Evolutionary conservation across 2,113 vertebrate species (phyloP).

Genomic region (Cyphomyrus plagiostoma): DNA sequence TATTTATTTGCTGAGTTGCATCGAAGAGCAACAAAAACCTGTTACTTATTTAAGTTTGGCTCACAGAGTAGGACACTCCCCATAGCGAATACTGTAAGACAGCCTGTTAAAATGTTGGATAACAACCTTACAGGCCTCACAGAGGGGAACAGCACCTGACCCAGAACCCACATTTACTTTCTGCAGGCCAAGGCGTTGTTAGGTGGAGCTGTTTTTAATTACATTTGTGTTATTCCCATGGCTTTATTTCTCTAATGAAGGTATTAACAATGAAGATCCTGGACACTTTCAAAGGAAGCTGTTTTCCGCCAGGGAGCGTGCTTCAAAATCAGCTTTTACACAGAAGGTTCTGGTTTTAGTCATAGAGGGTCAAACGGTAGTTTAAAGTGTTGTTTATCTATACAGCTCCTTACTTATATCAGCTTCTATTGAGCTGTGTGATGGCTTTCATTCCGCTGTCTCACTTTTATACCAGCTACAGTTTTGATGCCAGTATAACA

Average conservation of each 20-base stretch:
- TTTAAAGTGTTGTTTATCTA: not conserved
- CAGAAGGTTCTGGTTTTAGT: not conserved
- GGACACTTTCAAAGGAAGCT: not conserved
- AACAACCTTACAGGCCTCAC: not conserved
- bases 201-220: not conserved
- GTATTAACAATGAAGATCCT: not conserved
- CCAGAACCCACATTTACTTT: not conserved
- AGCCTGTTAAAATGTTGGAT: not conserved
- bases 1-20: not conserved
- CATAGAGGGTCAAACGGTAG: not conserved
- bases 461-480: not conserved
- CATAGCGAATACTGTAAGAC: not conserved
- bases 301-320: not conserved
- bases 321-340: not conserved
- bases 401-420: not conserved
- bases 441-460: not conserved
- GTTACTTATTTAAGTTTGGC: not conserved
- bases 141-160: not conserved
- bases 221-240: not conserved
- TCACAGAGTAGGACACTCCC: not conserved
- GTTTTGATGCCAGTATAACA: not conserved
- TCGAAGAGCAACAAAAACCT: not conserved
- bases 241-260: not conserved
- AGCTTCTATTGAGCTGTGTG: not conserved
- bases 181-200: not conserved